Evolutionary conservation across 1,140 invertebrate genomes (phyloP).

Genomic region (Drosophila pandora): DNA sequence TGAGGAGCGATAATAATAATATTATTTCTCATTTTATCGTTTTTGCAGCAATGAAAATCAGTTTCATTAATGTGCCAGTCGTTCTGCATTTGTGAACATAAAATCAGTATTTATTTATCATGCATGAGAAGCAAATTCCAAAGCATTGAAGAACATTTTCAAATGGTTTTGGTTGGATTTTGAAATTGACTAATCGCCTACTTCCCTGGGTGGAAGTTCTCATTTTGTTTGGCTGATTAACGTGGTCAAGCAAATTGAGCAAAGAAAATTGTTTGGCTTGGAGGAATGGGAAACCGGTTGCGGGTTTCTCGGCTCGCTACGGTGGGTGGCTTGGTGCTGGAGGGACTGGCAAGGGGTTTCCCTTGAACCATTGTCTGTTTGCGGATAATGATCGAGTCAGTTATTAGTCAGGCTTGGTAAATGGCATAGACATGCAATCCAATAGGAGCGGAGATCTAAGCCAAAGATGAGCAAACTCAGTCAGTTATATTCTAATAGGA

Average conservation of each 20-base stretch:
- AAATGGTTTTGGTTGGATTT: constrained; percentile 24
- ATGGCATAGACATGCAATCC: constrained; percentile 24
- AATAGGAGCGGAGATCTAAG: constrained; percentile 16
- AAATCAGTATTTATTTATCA: constrained; percentile 50
- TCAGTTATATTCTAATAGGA: not conserved
- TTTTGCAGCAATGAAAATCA: constrained; percentile 53
- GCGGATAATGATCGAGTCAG: constrained; percentile 49
- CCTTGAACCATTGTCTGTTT: constrained; percentile 9
- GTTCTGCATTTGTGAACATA: constrained; percentile 43
- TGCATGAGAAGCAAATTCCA: constrained; percentile 36
- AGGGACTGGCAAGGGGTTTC: constrained; percentile 1
- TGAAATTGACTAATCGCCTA: constrained; percentile 40
- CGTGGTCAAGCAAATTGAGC: constrained; percentile 66
- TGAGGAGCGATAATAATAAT: constrained; percentile 53
- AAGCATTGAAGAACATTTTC: constrained; percentile 18
- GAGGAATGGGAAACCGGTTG: constrained; percentile 46
- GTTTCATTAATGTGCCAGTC: constrained; percentile 50
- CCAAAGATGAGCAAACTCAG: constrained; percentile 11
- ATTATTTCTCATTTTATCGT: constrained; percentile 43
- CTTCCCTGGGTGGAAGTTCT: constrained; percentile 46
- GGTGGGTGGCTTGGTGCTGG: constrained; percentile 21
- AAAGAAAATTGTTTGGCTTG: constrained; percentile 33
- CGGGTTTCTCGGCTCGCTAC: constrained; percentile 31
- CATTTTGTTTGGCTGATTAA: constrained; percentile 56
- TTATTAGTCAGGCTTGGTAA: constrained; percentile 61